A percentile compares a stretch with the other conserved stretches of the same genome.
Conservation (phyloP, 2,888 invertebrate species). For the Tipula unca region DNA sequence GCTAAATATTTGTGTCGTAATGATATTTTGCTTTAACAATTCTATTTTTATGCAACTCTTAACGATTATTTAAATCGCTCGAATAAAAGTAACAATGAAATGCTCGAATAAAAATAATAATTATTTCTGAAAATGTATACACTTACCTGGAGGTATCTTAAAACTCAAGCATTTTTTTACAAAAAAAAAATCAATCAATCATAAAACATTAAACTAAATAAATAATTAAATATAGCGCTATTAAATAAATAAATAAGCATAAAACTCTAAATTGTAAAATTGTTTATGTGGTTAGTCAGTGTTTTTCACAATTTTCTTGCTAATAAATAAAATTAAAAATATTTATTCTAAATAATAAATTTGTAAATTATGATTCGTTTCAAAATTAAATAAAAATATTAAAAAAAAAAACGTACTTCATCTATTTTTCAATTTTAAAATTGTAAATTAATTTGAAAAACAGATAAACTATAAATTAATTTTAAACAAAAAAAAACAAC, state of each 20-base stretch:
- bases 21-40: not conserved
- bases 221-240: not conserved
- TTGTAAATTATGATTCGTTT: not conserved
- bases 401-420: not conserved
- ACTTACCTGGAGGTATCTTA: not conserved
- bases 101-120: not conserved
- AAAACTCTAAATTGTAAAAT: not conserved
- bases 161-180: not conserved
- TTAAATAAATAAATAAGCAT: conserved; percentile 1
- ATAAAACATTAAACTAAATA: not conserved
- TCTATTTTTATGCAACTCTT: not conserved
- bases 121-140: not conserved
- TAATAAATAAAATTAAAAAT: not conserved
- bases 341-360: not conserved
- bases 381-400: not conserved
- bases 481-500: not conserved
- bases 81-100: not conserved
- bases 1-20: not conserved
- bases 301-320: not conserved
- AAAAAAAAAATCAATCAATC: not conserved
- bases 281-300: not conserved
- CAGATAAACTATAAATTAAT: not conserved
- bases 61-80: not conserved
- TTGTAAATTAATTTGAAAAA: not conserved
- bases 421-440: not conserved